phyloP scores from a whole-genome alignment of 2,888 invertebrate species.

The Tortricodes alternella region DNA sequence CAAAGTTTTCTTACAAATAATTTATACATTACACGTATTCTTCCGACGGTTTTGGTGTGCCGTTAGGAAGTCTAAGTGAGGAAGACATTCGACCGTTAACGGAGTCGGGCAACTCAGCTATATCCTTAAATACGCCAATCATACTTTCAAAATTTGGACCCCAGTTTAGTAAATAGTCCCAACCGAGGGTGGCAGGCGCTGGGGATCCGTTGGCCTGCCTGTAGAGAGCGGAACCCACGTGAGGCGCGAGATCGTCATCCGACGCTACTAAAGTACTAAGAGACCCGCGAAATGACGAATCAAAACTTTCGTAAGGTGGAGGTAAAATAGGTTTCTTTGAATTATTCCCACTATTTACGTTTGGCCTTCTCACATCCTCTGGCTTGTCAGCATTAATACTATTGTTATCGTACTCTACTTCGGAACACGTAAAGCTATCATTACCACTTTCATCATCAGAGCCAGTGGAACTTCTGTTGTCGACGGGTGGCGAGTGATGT shows the following conservation, averaged over 20 bases:
- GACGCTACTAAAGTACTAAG: constrained; percentile 96
- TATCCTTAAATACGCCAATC: constrained; percentile 97
- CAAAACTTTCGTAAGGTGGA: constrained; percentile 94
- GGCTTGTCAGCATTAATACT: constrained; percentile 91
- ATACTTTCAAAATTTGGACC: constrained; percentile 97
- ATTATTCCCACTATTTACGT: constrained; percentile 78
- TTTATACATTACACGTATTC: constrained; percentile 88
- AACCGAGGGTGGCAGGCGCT: constrained; percentile 91
- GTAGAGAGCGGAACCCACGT: constrained; percentile 89
- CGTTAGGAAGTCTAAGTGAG: constrained; percentile 88
- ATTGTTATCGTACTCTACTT: constrained; percentile 97
- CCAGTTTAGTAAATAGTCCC: constrained; percentile 98
- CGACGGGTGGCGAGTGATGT: constrained; percentile 88
- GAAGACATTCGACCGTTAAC: constrained; percentile 88
- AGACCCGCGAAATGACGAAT: constrained; percentile 96
- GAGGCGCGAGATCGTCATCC: constrained; percentile 94
- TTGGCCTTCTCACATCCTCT: constrained; percentile 83
- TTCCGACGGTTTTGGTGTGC: constrained; percentile 93
- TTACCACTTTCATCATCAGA: constrained; percentile 97
- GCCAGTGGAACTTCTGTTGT: constrained; percentile 88
- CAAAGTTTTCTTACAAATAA: constrained; percentile 28
- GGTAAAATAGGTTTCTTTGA: constrained; percentile 87
- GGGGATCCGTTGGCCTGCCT: constrained; percentile 91
- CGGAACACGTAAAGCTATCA: constrained; percentile 98
- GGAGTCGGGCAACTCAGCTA: constrained; percentile 95